Conservation (phyloP, 2,888 invertebrate genomes). For the Caenorhabditis japonica region DNA sequence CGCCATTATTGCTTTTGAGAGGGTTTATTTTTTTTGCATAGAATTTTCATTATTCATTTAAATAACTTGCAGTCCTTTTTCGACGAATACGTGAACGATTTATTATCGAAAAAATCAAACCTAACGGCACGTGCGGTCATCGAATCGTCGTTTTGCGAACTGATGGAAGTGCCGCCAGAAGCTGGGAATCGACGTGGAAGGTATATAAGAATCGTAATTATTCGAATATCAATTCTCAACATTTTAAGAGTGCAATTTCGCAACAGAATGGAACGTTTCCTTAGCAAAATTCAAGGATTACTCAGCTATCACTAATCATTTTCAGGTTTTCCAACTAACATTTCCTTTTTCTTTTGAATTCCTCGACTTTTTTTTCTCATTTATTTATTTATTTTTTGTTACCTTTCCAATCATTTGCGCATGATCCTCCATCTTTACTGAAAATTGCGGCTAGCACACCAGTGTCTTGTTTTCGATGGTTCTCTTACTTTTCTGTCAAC, state of each 20-base stretch:
- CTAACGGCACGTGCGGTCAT: constrained; percentile 44
- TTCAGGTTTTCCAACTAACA: background rate
- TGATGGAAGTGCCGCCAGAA: constrained; percentile 42
- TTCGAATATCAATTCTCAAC: no score
- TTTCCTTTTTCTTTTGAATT: no score
- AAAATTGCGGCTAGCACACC: no score
- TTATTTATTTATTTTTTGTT: background rate
- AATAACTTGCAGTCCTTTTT: constrained; percentile 59
- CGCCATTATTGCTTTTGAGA: constrained; percentile 78
- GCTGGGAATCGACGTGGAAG: constrained; percentile 40
- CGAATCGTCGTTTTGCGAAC: constrained; percentile 46
- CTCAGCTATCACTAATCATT: constrained; percentile 50
- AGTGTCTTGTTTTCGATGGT: no score
- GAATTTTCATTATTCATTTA: background rate
- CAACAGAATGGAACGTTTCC: constrained; percentile 68
- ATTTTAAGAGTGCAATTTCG: constrained; percentile 63
- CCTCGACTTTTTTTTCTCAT: no score
- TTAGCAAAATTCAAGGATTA: constrained; percentile 67
- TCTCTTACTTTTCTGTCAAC: no score
- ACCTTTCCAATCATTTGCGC: no score
- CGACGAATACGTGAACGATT: constrained; percentile 52
- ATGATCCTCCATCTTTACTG: no score
- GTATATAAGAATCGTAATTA: no score
- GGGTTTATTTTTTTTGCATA: no score
- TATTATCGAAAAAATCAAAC: constrained; percentile 58